Percentiles rank a stretch among this genome's conserved stretches.
phyloP scores from a whole-genome alignment of 2,797 vertebrate genomes.

The Leuciscus waleckii region DNA sequence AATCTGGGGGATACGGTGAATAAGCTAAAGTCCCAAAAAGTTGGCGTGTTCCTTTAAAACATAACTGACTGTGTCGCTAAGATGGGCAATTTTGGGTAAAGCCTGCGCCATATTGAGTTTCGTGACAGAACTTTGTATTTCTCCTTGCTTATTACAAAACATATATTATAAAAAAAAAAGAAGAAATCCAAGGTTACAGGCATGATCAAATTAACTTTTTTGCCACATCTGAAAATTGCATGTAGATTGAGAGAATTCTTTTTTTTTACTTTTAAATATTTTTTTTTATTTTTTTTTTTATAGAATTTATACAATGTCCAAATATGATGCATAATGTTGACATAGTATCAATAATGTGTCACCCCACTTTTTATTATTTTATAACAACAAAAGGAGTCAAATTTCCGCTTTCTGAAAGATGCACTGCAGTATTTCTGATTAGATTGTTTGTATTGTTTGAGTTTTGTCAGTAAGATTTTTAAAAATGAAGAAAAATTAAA shows the following conservation, averaged over 20 bases:
- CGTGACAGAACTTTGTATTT: too few relatives aligned
- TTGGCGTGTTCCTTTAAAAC: too few relatives aligned
- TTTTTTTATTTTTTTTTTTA: not conserved
- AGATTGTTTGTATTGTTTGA: too few relatives aligned
- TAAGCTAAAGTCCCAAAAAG: too few relatives aligned
- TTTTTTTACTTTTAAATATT: too few relatives aligned
- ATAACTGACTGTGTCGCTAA: too few relatives aligned
- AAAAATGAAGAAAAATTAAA: not conserved
- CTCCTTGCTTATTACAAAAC: not conserved
- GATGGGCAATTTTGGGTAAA: too few relatives aligned
- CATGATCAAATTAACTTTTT: not conserved
- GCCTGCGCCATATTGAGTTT: too few relatives aligned
- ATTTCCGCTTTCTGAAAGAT: not conserved
- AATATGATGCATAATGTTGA: not conserved
- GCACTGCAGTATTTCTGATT: not conserved
- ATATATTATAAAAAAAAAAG: not conserved
- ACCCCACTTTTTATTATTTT: not conserved
- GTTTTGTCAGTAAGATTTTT: not conserved
- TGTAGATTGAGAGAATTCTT: too few relatives aligned
- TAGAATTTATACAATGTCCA: not conserved
- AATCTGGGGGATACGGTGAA: too few relatives aligned
- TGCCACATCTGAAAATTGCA: not conserved
- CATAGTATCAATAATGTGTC: not conserved
- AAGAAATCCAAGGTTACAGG: not conserved
- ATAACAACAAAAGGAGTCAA: not conserved